Evolutionary conservation across 2,113 vertebrate genomes (phyloP).

Genomic region (Hiodon alosoides): DNA sequence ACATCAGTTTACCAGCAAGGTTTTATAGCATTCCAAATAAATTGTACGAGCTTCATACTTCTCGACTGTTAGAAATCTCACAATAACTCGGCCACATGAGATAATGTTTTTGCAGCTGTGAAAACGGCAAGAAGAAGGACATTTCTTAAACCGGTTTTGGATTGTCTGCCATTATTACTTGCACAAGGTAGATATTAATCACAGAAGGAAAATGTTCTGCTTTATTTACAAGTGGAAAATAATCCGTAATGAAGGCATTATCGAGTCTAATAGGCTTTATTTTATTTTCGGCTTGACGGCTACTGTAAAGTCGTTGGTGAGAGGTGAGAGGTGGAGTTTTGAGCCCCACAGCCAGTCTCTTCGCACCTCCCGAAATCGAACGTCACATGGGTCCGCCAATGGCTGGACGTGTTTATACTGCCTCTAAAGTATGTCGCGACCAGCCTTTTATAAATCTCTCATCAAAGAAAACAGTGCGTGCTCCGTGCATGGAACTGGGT

Average conservation of each 20-base stretch:
- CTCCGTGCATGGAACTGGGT: background rate
- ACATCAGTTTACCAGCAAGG: no score
- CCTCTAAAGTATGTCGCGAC: constrained; percentile 19
- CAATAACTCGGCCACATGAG: no score
- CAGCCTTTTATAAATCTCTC: constrained; percentile 43
- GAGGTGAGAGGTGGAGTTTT: constrained; percentile 12
- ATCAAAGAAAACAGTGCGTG: background rate
- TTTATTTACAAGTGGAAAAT: background rate
- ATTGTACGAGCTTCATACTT: no score
- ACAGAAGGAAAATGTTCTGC: background rate
- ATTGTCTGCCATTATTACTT: no score
- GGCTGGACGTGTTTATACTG: constrained; percentile 42
- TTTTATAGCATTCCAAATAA: no score
- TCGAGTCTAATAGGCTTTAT: background rate
- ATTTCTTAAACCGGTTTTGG: no score
- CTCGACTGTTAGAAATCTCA: no score
- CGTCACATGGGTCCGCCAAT: constrained; percentile 51
- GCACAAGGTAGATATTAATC: no score
- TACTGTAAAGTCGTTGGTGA: background rate
- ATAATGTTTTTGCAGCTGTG: no score
- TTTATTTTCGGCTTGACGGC: background rate
- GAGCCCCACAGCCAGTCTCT: no score
- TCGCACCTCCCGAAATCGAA: background rate
- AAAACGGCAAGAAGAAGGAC: no score
- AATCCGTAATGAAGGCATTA: background rate